These are phyloP conservation scores for Carassius auratus DNA, from an alignment of 2,113 vertebrate genomes.

Conservation along the genomic window DNA sequence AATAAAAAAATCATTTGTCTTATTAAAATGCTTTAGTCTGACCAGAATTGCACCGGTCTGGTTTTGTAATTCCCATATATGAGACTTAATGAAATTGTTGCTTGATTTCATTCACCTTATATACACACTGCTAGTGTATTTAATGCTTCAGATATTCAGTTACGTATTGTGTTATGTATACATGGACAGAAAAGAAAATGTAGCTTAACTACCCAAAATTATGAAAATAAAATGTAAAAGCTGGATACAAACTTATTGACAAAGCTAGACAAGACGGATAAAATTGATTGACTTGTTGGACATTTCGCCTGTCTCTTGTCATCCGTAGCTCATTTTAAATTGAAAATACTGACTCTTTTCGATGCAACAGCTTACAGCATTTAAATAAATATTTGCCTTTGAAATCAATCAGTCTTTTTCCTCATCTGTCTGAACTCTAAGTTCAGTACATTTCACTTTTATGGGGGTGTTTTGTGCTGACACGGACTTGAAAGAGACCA, in stretches of 20 bases:
- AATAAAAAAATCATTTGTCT: not conserved
- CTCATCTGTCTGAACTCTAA: not conserved
- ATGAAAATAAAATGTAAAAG: not conserved
- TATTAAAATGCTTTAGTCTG: not conserved
- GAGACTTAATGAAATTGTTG: not conserved
- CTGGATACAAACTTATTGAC: not conserved
- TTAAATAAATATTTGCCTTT: conserved; percentile 36
- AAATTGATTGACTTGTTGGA: conserved; percentile 50
- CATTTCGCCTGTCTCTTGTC: not conserved
- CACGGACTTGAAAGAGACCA: conserved; percentile 27
- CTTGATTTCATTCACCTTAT: not conserved
- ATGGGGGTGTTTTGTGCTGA: not conserved
- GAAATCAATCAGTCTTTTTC: conserved; percentile 1
- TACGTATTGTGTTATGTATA: not conserved
- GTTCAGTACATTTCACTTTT: conserved; percentile 24
- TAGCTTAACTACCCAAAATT: not conserved
- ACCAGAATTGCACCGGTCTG: not conserved
- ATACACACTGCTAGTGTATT: not conserved
- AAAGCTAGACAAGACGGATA: not conserved
- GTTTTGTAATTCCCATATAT: not conserved
- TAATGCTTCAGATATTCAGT: not conserved
- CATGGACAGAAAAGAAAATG: not conserved
- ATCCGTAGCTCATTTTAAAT: not conserved
- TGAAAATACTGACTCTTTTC: not conserved
- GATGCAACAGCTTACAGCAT: not conserved